Percentiles rank a stretch among this genome's conserved stretches.
These are phyloP conservation scores for Volucella inanis DNA, from an alignment of 2,888 invertebrate genomes.

Conservation along the genomic window DNA sequence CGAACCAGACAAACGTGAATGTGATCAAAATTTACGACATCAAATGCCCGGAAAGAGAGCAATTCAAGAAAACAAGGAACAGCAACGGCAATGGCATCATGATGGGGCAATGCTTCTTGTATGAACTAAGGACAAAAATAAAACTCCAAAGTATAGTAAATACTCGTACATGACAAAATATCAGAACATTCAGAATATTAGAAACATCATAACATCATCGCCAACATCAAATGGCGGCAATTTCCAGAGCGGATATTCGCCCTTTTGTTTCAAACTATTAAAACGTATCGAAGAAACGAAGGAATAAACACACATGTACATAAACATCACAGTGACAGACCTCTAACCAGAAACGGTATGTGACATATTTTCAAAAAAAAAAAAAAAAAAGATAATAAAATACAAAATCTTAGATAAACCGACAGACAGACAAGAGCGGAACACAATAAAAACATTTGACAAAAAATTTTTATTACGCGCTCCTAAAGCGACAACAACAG, in stretches of 20 bases:
- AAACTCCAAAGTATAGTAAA: constrained; percentile 21
- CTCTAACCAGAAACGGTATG: constrained; percentile 8
- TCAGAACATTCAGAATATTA: neutral
- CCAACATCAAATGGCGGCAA: constrained; percentile 70
- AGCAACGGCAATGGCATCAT: constrained; percentile 29
- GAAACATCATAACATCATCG: constrained; percentile 46
- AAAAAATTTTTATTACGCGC: constrained; percentile 45
- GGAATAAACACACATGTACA: constrained; percentile 11
- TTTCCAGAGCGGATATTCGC: constrained; percentile 71
- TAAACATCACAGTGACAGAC: too few species aligned
- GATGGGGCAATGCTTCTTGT: constrained; percentile 30
- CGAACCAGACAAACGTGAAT: constrained; percentile 15
- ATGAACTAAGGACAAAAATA: constrained; percentile 54
- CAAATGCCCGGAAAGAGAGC: constrained; percentile 64
- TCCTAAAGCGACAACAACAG: constrained; percentile 71
- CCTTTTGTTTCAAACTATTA: constrained; percentile 71
- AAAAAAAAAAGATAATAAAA: constrained; percentile 55
- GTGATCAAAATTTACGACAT: constrained; percentile 67
- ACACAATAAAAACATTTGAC: constrained; percentile 36
- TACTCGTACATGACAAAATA: too few species aligned
- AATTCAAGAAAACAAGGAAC: neutral
- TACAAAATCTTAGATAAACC: constrained; percentile 63
- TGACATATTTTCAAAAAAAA: constrained; percentile 63
- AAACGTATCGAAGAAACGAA: constrained; percentile 40
- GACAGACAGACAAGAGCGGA: constrained; percentile 45